Conservation (phyloP, 2,888 invertebrate genomes). For the Anthophora plumipes region DNA sequence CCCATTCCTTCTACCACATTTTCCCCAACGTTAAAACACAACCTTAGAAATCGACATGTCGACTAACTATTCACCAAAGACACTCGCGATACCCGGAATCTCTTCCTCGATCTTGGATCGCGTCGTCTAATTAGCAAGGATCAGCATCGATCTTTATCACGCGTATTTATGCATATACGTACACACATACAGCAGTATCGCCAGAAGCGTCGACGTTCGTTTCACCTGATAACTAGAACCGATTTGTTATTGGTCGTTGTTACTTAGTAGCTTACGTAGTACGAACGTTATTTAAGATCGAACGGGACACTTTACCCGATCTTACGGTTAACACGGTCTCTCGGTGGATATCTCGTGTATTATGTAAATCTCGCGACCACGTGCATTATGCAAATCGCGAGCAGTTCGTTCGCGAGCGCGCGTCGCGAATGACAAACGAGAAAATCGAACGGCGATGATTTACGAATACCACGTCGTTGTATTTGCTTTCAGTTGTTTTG, state of each 20-base stretch:
- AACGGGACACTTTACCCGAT: constrained; percentile 14
- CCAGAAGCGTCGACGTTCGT: constrained; percentile 35
- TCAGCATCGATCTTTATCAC: constrained; percentile 50
- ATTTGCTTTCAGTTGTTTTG: constrained; percentile 7
- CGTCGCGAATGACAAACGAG: constrained; percentile 15
- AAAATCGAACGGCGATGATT: constrained; percentile 22
- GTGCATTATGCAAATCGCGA: constrained; percentile 25
- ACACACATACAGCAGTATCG: constrained; percentile 16
- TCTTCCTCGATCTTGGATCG: constrained; percentile 26
- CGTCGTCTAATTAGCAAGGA: constrained; percentile 51
- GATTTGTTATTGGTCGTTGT: constrained; percentile 46
- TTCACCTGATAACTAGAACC: constrained; percentile 40
- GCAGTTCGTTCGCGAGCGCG: constrained; percentile 22
- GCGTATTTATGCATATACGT: no score
- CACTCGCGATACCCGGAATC: constrained; percentile 15
- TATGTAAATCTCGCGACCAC: constrained; percentile 35
- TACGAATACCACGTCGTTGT: constrained; percentile 12
- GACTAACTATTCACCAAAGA: constrained; percentile 23
- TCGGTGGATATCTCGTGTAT: constrained; percentile 18
- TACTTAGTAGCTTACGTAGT: background rate
- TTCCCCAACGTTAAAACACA: background rate
- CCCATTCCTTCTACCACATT: background rate
- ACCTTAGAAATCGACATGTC: constrained; percentile 4
- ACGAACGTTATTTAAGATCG: constrained; percentile 33
- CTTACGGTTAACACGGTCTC: constrained; percentile 1